phyloP scores from a whole-genome alignment of 2,888 invertebrate genomes.

The Himalopsyche japonica region DNA sequence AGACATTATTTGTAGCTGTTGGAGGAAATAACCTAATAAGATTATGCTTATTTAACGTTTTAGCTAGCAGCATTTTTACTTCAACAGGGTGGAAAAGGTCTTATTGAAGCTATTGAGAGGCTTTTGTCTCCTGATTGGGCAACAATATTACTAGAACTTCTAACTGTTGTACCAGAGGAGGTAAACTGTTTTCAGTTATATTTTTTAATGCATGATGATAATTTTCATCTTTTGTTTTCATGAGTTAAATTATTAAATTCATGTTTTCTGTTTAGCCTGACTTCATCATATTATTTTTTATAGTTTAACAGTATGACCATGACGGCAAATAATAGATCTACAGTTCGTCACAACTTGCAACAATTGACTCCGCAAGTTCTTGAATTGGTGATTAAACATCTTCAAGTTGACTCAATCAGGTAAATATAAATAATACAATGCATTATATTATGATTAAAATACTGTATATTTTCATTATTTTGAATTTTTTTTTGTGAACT shows the following conservation, averaged over 20 bases:
- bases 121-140: constrained; percentile 60
- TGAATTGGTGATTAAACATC: constrained; percentile 35
- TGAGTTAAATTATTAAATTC: not conserved
- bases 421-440: not conserved
- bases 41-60: constrained; percentile 42
- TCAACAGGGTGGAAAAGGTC: constrained; percentile 65
- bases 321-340: constrained; percentile 51
- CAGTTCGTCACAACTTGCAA: constrained; percentile 51
- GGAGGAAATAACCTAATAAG: not conserved
- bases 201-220: not conserved
- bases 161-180: constrained; percentile 87
- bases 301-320: constrained; percentile 59
- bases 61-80: constrained; percentile 85
- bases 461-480: too few relatives aligned
- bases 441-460: too few relatives aligned
- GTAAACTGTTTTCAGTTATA: constrained; percentile 53
- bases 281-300: constrained; percentile 7
- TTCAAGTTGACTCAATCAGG: constrained; percentile 28
- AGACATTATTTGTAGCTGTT: not conserved
- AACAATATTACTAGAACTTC: constrained; percentile 72
- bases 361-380: constrained; percentile 54
- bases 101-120: constrained; percentile 73
- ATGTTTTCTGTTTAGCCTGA: not conserved
- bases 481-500: too few relatives aligned
- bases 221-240: too few relatives aligned